phyloP scores from a whole-genome alignment of 2,113 vertebrate species.

The Seriola rivoliana region DNA sequence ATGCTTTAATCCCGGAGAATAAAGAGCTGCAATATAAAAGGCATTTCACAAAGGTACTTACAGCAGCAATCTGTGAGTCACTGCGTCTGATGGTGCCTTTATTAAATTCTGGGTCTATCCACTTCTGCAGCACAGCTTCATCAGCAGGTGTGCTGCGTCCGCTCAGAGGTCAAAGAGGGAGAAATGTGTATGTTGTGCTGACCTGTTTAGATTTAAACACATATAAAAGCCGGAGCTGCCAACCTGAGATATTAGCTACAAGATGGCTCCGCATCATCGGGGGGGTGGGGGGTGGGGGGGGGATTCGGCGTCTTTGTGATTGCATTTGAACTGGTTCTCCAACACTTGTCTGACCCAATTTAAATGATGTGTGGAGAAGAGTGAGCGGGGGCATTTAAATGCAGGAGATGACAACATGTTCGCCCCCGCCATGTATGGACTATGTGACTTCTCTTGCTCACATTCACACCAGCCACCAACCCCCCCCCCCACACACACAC shows the following conservation, averaged over 20 bases:
- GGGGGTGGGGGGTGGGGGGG: slow-evolving; percentile 33
- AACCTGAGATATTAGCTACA: slow-evolving; percentile 8
- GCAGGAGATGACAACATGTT: slow-evolving; percentile 66
- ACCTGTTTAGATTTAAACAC: background rate
- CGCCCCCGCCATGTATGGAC: slow-evolving; percentile 63
- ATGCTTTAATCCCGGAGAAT: slow-evolving; percentile 45
- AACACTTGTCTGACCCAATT: slow-evolving; percentile 68
- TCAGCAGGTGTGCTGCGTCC: slow-evolving; percentile 22
- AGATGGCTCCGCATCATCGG: background rate
- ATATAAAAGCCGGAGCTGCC: background rate
- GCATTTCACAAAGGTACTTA: slow-evolving; percentile 51
- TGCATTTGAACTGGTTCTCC: slow-evolving; percentile 47
- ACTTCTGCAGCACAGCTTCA: slow-evolving; percentile 8
- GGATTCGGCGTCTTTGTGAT: slow-evolving; percentile 36
- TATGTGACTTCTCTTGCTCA: slow-evolving; percentile 46
- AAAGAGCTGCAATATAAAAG: slow-evolving; percentile 55
- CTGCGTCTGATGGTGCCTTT: slow-evolving; percentile 40
- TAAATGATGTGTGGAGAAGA: slow-evolving; percentile 59
- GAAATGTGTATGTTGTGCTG: background rate
- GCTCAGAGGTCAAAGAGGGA: slow-evolving; percentile 19
- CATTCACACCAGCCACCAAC: slow-evolving; percentile 29
- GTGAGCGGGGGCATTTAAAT: slow-evolving; percentile 65
- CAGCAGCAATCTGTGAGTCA: slow-evolving; percentile 35
- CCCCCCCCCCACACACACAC: too few relatives aligned
- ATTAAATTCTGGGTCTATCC: slow-evolving; percentile 28